A percentile compares a stretch with the other conserved stretches of the same genome.
These are phyloP conservation scores for Chunga burmeisteri DNA, from an alignment of 2,113 vertebrate genomes.

Conservation along the genomic window DNA sequence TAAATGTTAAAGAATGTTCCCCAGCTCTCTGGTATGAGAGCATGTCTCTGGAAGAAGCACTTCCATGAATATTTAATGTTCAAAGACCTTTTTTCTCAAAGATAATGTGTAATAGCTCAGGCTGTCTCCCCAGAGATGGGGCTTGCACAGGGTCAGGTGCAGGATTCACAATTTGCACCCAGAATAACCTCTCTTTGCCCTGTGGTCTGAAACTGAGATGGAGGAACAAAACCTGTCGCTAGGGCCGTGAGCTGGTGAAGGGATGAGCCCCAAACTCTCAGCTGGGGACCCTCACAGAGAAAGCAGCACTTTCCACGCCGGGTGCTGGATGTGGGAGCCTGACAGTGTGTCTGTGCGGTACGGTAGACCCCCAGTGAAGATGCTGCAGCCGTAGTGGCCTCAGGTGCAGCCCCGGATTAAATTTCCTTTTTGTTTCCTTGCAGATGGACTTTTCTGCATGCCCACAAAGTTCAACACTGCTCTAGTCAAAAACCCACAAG, in stretches of 20 bases:
- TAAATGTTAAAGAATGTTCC: neutral
- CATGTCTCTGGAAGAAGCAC: neutral
- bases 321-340: neutral
- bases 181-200: neutral
- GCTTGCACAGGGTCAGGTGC: neutral
- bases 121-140: neutral
- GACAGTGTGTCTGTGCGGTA: fast-evolving
- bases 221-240: neutral
- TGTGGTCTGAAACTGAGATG: neutral
- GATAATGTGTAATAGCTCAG: neutral
- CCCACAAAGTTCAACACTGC: conserved; percentile 76
- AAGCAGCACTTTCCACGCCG: fast-evolving
- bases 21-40: neutral
- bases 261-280: neutral
- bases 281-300: neutral
- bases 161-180: neutral
- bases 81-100: neutral
- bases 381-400: neutral
- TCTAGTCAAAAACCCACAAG: conserved; percentile 71
- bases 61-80: neutral
- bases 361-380: fast-evolving
- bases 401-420: neutral
- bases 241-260: neutral
- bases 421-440: neutral
- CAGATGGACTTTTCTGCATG: conserved; percentile 71